Conservation (phyloP, 2,113 vertebrate genomes). For the Dicerorhinus sumatrensis region DNA sequence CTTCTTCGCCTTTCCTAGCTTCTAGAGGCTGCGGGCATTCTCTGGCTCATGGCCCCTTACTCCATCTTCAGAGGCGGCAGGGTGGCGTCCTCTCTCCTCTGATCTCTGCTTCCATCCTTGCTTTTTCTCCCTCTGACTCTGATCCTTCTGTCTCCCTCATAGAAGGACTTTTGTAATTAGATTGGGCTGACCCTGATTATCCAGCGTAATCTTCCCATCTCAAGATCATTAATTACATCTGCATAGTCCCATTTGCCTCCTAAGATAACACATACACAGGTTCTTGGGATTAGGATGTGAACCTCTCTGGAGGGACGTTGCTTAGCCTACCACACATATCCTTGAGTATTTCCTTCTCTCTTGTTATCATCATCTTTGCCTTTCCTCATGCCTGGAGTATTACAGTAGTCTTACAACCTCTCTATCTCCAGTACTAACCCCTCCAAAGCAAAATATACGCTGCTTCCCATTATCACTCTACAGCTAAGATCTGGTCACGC, state of each 20-base stretch:
- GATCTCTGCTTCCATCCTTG: background rate
- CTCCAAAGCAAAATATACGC: background rate
- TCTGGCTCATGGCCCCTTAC: background rate
- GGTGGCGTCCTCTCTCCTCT: background rate
- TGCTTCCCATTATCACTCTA: background rate
- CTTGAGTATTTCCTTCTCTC: background rate
- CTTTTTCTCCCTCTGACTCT: background rate
- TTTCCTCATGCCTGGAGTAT: background rate
- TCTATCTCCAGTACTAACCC: background rate
- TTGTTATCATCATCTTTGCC: background rate
- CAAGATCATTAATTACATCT: background rate
- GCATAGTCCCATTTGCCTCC: background rate
- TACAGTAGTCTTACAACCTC: background rate
- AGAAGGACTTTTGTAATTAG: background rate
- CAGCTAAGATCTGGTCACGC: background rate
- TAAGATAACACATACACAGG: background rate
- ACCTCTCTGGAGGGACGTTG: background rate
- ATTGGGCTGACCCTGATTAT: background rate
- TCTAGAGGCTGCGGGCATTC: background rate
- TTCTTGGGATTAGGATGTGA: background rate
- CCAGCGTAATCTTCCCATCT: background rate
- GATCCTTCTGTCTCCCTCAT: background rate
- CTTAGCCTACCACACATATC: background rate
- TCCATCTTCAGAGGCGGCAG: background rate
- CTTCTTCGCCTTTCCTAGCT: background rate